Conservation (phyloP, 2,797 vertebrate species). For the Linurgus olivaceus region DNA sequence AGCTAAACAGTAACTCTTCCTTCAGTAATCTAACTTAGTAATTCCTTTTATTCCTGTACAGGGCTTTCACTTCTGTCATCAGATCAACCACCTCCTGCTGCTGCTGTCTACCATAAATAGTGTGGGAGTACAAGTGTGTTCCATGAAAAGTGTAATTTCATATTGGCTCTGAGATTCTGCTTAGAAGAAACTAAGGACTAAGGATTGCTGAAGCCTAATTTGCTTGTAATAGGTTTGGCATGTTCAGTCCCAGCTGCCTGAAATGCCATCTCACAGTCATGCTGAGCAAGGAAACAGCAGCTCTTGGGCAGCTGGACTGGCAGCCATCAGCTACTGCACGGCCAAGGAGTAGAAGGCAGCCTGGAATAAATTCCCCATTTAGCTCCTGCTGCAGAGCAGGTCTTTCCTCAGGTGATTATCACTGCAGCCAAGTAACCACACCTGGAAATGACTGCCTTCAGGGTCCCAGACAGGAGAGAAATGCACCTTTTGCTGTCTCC, state of each 20-base stretch:
- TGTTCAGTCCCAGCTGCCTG: background rate
- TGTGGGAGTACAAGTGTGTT: background rate
- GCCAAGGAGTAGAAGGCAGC: rapidly evolving
- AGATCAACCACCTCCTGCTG: background rate
- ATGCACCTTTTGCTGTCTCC: rapidly evolving
- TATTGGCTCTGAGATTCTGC: background rate
- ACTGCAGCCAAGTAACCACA: background rate
- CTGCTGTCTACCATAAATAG: background rate
- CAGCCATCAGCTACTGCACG: background rate
- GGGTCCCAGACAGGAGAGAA: background rate
- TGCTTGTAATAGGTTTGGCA: background rate
- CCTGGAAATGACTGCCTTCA: background rate
- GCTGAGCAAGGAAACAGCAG: background rate
- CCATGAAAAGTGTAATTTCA: background rate
- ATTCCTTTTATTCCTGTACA: background rate
- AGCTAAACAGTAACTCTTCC: background rate
- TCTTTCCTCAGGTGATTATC: background rate
- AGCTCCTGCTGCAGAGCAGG: background rate
- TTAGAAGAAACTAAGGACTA: background rate
- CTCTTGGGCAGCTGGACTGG: background rate
- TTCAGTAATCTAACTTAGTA: background rate
- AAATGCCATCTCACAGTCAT: background rate
- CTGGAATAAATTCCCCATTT: background rate
- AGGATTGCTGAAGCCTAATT: background rate
- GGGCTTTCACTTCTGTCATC: background rate